Evolutionary conservation across 1,140 invertebrate genomes (phyloP).

Genomic region (Panonychus citri): DNA sequence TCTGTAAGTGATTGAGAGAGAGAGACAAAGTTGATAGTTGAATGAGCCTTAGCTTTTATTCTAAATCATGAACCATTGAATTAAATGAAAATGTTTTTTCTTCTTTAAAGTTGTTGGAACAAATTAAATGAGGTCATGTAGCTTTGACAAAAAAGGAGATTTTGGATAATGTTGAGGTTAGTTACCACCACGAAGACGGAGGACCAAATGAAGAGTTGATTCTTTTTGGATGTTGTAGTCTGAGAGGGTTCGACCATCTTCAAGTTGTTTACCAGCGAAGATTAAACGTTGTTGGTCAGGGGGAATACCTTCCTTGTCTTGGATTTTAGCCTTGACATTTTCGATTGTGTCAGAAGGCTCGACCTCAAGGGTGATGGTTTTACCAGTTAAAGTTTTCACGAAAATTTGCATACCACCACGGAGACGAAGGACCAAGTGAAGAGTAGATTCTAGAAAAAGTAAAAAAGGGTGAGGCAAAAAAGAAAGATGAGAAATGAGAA

Average conservation of each 20-base stretch:
- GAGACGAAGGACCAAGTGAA: slow-evolving; percentile 68
- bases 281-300: slow-evolving; percentile 26
- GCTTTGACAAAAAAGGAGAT: no score
- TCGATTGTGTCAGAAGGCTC: slow-evolving; percentile 61
- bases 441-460: slow-evolving; percentile 39
- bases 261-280: slow-evolving; percentile 25
- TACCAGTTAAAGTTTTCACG: slow-evolving; percentile 28
- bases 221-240: slow-evolving; percentile 36
- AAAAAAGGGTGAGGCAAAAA: no score
- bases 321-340: slow-evolving; percentile 82
- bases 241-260: slow-evolving; percentile 35
- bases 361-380: slow-evolving; percentile 30
- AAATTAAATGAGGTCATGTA: no score
- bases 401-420: slow-evolving; percentile 47
- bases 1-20: no score
- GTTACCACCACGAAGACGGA: slow-evolving; percentile 27
- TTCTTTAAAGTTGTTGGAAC: no score
- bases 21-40: no score
- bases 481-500: no score
- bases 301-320: slow-evolving; percentile 35
- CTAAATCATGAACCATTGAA: no score
- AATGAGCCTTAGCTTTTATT: no score
- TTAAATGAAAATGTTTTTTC: no score
- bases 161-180: not conserved
- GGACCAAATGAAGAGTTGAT: slow-evolving; percentile 26